Evolutionary conservation across 2,113 vertebrate genomes (phyloP).

Genomic region (Amphiprion ocellaris): DNA sequence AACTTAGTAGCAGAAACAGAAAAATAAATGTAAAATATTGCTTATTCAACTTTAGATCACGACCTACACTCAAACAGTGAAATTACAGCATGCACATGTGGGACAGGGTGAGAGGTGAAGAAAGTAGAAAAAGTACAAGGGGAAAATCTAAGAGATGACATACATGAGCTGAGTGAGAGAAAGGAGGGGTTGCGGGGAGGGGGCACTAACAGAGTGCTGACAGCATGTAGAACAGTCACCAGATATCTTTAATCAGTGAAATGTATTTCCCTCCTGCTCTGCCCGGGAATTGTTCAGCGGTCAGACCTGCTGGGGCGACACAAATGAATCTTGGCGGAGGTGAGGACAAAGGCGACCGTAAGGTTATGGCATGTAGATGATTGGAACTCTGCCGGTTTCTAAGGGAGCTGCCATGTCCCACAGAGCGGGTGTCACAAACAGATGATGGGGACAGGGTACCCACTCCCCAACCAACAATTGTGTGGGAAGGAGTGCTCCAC

Average conservation of each 20-base stretch:
- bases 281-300: constrained; percentile 80
- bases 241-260: constrained; percentile 87
- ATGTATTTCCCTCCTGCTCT: constrained; percentile 80
- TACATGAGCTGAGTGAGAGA: constrained; percentile 40
- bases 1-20: background rate
- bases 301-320: constrained; percentile 84
- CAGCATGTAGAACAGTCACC: constrained; percentile 81
- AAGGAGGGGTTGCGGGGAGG: constrained; percentile 40
- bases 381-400: constrained; percentile 82
- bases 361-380: constrained; percentile 87
- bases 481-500: constrained; percentile 35
- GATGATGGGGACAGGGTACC: constrained; percentile 77
- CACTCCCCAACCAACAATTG: constrained; percentile 69
- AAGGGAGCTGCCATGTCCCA: constrained; percentile 85
- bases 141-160: constrained; percentile 32
- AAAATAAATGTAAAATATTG: background rate
- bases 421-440: constrained; percentile 82
- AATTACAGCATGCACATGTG: constrained; percentile 3
- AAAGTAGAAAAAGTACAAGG: constrained; percentile 21
- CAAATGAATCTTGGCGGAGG: constrained; percentile 85
- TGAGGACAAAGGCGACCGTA: constrained; percentile 85
- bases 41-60: constrained; percentile 14
- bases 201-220: constrained; percentile 78
- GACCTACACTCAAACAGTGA: background rate
- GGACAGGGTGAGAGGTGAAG: constrained; percentile 23